Percentiles rank a stretch among this genome's conserved stretches.
These are phyloP conservation scores for Drosophila saltans DNA, from an alignment of 1,140 invertebrate species.

Conservation along the genomic window DNA sequence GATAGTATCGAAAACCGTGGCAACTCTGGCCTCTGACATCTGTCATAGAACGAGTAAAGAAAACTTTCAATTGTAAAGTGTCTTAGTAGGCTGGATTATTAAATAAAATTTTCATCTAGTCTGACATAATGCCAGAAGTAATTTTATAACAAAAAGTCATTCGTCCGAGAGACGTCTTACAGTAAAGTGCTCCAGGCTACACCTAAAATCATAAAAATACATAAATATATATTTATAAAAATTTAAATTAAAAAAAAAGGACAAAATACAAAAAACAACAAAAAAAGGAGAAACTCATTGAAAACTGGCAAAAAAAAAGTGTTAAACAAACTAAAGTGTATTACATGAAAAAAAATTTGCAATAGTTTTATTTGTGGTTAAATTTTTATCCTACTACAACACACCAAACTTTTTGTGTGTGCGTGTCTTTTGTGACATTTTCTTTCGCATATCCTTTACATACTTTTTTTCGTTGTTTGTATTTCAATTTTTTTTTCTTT, in stretches of 20 bases:
- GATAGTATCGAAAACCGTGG: not conserved
- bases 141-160: constrained; percentile 28
- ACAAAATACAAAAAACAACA: not conserved
- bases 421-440: not conserved
- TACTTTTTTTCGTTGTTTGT: not conserved
- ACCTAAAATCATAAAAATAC: constrained; percentile 34
- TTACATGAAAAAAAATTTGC: not conserved
- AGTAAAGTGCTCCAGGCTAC: constrained; percentile 43
- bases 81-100: constrained; percentile 10
- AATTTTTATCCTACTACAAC: not conserved
- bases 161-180: constrained; percentile 43
- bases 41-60: not conserved
- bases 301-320: not conserved
- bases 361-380: not conserved
- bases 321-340: not conserved
- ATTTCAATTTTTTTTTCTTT: not conserved
- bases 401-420: too few species aligned
- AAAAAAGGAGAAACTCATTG: constrained; percentile 7
- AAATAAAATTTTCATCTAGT: not conserved
- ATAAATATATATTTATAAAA: constrained; percentile 22
- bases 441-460: not conserved
- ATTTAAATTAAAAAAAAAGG: constrained; percentile 17
- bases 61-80: not conserved
- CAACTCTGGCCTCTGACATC: not conserved
- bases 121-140: not conserved